phyloP scores from a whole-genome alignment of 2,797 vertebrate genomes.

The Phyllotis vaccarum region DNA sequence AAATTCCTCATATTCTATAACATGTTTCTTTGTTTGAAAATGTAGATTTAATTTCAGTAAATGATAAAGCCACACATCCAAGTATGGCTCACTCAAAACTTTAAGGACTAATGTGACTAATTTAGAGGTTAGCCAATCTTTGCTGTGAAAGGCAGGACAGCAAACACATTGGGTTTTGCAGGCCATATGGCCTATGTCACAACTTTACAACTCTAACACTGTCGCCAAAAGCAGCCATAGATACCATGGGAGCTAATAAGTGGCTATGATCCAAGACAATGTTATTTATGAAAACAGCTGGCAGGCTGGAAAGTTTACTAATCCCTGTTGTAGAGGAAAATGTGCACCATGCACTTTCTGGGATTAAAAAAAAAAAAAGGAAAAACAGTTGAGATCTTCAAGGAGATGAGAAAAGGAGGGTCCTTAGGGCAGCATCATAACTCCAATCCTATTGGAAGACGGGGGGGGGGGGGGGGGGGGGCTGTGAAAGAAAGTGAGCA shows the following conservation, averaged over 20 bases:
- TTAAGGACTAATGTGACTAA: constrained; percentile 31
- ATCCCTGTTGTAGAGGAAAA: constrained; percentile 1
- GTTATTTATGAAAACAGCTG: constrained; percentile 54
- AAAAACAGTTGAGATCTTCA: neutral
- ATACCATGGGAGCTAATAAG: neutral
- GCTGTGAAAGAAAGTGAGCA: neutral
- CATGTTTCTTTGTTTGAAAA: constrained; percentile 59
- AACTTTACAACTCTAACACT: neutral
- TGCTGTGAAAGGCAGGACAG: neutral
- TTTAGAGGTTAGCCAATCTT: neutral
- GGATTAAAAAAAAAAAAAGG: neutral
- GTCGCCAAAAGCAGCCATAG: neutral
- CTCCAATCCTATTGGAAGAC: neutral
- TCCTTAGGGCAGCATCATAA: neutral
- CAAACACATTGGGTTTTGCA: constrained; percentile 40
- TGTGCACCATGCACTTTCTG: neutral
- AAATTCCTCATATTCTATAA: neutral
- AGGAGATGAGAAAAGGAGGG: neutral
- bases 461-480: neutral
- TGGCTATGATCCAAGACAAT: constrained; percentile 47
- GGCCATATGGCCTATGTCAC: constrained; percentile 34
- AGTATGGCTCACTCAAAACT: neutral
- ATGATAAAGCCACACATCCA: neutral
- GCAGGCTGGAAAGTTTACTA: constrained; percentile 1
- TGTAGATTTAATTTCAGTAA: constrained; percentile 54